phyloP scores from a whole-genome alignment of 2,113 vertebrate species.

The Calyptommatus sinebrachiatus region DNA sequence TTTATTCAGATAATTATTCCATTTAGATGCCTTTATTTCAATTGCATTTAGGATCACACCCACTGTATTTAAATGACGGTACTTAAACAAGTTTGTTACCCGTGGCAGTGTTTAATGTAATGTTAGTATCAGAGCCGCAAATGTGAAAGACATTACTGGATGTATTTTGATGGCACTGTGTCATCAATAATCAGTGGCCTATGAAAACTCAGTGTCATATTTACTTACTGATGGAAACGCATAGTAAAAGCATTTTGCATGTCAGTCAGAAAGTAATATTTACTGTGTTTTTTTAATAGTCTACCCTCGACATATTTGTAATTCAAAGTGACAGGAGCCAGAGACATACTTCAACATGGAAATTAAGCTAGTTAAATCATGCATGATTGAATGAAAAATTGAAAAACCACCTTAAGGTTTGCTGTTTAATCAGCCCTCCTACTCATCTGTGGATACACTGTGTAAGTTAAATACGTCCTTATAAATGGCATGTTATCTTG shows the following conservation, averaged over 20 bases:
- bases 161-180: constrained; percentile 56
- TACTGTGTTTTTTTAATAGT: constrained; percentile 28
- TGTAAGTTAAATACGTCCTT: constrained; percentile 26
- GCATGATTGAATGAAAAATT: constrained; percentile 52
- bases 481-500: constrained; percentile 32
- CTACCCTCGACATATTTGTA: constrained; percentile 46
- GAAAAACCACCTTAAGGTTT: constrained; percentile 45
- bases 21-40: neutral
- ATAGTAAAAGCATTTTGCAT: constrained; percentile 42
- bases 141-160: constrained; percentile 15
- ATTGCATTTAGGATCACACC: neutral
- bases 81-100: neutral
- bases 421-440: constrained; percentile 49
- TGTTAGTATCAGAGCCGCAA: constrained; percentile 10
- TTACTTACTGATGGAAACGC: constrained; percentile 56
- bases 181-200: constrained; percentile 53
- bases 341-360: constrained; percentile 55
- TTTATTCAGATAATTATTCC: neutral
- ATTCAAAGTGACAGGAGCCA: constrained; percentile 39
- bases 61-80: neutral
- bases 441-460: constrained; percentile 43
- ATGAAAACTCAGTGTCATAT: constrained; percentile 46
- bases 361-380: constrained; percentile 55
- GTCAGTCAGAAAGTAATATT: constrained; percentile 38
- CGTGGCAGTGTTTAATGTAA: constrained; percentile 8